Evolutionary conservation across 2,797 vertebrate species (phyloP), one percentile per base, ranked within the genome.

Genomic region (Mormyrops attenuatus): DNA sequence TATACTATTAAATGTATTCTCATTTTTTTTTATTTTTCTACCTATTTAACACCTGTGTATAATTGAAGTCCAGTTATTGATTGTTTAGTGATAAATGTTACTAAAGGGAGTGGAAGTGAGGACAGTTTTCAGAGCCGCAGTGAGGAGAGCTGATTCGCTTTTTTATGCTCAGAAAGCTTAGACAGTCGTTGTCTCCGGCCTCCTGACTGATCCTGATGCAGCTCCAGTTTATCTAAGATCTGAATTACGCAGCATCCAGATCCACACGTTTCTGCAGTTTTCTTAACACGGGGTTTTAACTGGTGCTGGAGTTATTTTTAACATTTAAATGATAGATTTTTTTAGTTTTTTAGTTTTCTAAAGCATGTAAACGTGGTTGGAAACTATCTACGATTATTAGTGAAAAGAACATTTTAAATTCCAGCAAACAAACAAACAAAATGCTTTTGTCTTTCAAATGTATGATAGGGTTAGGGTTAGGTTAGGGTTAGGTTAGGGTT

Each of bases 21-120:
- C 38, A 30, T 85, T 63, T 50, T 34, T 90, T 91, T 90, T 90
- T 87, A 89, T 91, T 92, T 91, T 88, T 92, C 91, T 88, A 88
- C 91, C 73, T 84, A 88, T 88, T 89, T 87, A 80, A 15, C 53
- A 88, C 47, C 44, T 47, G 44, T 26, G 82, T 52, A 85, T 85
- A 89, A 91, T 91, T 92, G 91, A 89, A 92, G 90, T 91, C 89
- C 92, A 91, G 91, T 92, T 34, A 86, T 90, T 89, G 49, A 91
- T 93, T 92, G 90, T 93, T 92, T 91, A 87, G 91, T 91, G 91
- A 89, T 90, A 87, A 90, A 49, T 90, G 90, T 89, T 90, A 90
- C 89, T 89, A 89, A 90, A 63, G 60, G 7, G 63, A 91, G 89
- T 91, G 88, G 53, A 85, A 89, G 90, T 49, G 57, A 66, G 87